Evolutionary conservation across 2,113 vertebrate genomes (phyloP), one percentile per base, ranked within the genome.

Genomic region (Patagioenas fasciata): DNA sequence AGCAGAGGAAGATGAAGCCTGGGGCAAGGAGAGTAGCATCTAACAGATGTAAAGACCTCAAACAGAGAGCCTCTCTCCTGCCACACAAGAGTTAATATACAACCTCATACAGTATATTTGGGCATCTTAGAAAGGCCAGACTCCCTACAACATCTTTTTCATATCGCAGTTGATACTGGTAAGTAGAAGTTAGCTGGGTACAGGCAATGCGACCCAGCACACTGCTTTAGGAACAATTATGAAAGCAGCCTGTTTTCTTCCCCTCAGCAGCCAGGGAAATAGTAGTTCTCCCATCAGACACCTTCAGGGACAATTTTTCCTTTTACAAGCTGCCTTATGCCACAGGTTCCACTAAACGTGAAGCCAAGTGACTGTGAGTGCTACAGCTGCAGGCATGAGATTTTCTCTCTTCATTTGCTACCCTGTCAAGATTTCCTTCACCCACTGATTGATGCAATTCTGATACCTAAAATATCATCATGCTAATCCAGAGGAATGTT

Each of bases 281-380:
- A 14, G 24, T 42, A 79, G 24, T 44, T 51, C 34, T 56, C 40
- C 71, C 24, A n/a, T 38, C 40, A 78, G 24, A 79, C 66, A 51
- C 53, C 31, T 44, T 66, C 32, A 8, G 61, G 67, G 18, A 36
- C 26, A 58, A 34, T 74, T 82, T 44, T 84, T n/a, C 36, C 48
- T 64, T 83, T 73, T 17, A 47, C 17, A 80, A 57, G 50, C n/a
- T 64, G 21, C 40, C 31, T 82, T 57, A 44, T 21, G 20, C 28
- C 71, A 24, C 1, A 1, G 26, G 60, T 51, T 73, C 24, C 0
- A 0, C 24, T 48, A 32, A 83, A 84, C 38, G 70, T 1, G 3
- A 75, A 71, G 51, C 51, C 19, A 26, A 23, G 34, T 0, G 3
- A 34, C 42, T 14, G 28, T 3, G 0, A 65, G 70, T 16, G 25